These are phyloP conservation scores for Bothrops jararaca DNA, from an alignment of 2,113 vertebrate species.

Conservation along the genomic window DNA sequence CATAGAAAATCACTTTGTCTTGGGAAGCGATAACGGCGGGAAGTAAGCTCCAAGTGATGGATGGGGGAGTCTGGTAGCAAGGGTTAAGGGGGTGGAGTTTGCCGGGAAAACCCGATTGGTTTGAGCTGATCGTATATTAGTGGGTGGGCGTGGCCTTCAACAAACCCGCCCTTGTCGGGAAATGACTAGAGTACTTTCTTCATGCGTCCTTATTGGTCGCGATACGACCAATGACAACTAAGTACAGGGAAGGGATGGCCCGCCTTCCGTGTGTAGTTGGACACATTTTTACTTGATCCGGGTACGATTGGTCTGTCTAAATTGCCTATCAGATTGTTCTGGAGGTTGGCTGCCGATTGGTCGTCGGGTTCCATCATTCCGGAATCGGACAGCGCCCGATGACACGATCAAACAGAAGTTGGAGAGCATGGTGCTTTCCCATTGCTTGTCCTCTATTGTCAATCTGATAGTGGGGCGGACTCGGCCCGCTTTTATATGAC, in stretches of 20 bases:
- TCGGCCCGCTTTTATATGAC: not conserved
- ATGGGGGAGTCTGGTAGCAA: not conserved
- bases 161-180: not conserved
- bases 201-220: not conserved
- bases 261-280: not conserved
- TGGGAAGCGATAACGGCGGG: not conserved
- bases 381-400: constrained; percentile 31
- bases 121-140: not conserved
- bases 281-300: not conserved
- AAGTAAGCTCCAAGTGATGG: not conserved
- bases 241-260: not conserved
- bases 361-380: not conserved
- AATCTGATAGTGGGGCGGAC: not conserved
- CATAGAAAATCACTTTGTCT: too few relatives aligned
- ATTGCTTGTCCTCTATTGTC: not conserved
- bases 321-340: not conserved
- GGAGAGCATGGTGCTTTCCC: not conserved
- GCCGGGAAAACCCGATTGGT: not conserved
- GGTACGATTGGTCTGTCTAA: not conserved
- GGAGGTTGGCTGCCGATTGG: not conserved
- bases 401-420: not conserved
- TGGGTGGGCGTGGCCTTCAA: not conserved
- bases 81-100: not conserved
- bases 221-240: not conserved
- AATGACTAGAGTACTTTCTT: not conserved